Conservation (phyloP, 2,113 vertebrate genomes). For the Pycnonotus jocosus region DNA sequence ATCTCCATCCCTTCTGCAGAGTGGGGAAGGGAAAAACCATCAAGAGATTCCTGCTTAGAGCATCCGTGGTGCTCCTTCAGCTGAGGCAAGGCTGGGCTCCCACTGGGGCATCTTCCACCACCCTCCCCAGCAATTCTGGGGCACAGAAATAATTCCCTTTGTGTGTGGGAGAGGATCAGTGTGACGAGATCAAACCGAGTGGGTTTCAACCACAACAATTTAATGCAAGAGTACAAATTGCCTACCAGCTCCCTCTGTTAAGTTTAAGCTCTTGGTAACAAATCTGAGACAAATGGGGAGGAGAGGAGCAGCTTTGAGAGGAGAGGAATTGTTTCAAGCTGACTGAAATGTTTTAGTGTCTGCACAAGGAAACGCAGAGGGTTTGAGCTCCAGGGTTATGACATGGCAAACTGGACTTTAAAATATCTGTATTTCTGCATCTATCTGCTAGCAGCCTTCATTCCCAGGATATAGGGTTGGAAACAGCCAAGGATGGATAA, state of each 20-base stretch:
- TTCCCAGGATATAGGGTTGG: not conserved
- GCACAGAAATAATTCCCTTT: not conserved
- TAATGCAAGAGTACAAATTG: not conserved
- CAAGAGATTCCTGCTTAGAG: not conserved
- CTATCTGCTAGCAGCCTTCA: not conserved
- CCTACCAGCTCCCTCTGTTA: not conserved
- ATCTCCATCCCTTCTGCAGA: not conserved
- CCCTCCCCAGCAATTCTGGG: not conserved
- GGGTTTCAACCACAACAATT: not conserved
- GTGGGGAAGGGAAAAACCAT: not conserved
- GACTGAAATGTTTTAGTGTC: not conserved
- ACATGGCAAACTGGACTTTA: not conserved
- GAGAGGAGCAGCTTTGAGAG: not conserved
- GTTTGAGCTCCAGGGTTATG: not conserved
- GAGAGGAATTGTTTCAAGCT: not conserved
- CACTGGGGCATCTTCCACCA: rapidly evolving
- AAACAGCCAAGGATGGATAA: not conserved
- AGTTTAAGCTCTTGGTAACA: not conserved
- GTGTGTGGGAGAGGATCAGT: not conserved
- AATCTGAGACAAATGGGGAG: not conserved
- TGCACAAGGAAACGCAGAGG: not conserved
- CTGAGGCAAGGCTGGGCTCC: not conserved
- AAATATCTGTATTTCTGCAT: not conserved
- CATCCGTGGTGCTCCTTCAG: rapidly evolving
- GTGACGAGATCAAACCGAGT: not conserved